Base-by-base conservation (phyloP, 2,888 invertebrate genomes). In the Polymixis flavicincta region DNA sequence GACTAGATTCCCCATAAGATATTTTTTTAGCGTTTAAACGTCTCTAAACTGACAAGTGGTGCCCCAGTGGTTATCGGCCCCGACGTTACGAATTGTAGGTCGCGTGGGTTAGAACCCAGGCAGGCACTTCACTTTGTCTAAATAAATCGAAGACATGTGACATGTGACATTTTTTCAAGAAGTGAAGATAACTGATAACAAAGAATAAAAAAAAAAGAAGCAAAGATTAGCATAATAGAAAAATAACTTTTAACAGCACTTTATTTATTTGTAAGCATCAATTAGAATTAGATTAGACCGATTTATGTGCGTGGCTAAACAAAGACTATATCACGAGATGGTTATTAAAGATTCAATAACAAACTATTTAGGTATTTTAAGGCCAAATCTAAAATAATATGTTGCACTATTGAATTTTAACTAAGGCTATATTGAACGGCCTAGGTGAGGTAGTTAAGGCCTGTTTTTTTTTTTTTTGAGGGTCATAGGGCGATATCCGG, bases 401-500 rank as follows among this genome's bases (percentile, higher is more conserved):
- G 55, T 64, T 52, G 45, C 57, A n/a, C 7, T 28, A 14, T 37
- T 61, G 61, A 64, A 64, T 77, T 37, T 71, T n/a, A 77, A 77
- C n/a, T 64, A 64, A 77, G 76, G 76, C 5, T 76, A 17, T n/a
- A n/a, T 32, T 11, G 2, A n/a, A 54, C 32, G 32, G 37, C 37
- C 19, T 74, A 28, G 19, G 9, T 54, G 17, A 45, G 17, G 8
- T 13, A 37, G 32, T 32, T 14, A 61, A 74, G 11, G 45, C 2
- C 14, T 50, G 42, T 7, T 19, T 50, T n/a, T 14, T 37, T 54
- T 7, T 19, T 50, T n/a, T 14, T 37, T 54, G 50, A 57, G 48
- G 74, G 63, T 42, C 57, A 70, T 2, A 37, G 17, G 50, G 28
- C n/a, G 59, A 69, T 42, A 28, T 50, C 17, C 57, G 22, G 25